Conservation (phyloP, 2,888 invertebrate genomes). For the Strigamia transsilvanica region DNA sequence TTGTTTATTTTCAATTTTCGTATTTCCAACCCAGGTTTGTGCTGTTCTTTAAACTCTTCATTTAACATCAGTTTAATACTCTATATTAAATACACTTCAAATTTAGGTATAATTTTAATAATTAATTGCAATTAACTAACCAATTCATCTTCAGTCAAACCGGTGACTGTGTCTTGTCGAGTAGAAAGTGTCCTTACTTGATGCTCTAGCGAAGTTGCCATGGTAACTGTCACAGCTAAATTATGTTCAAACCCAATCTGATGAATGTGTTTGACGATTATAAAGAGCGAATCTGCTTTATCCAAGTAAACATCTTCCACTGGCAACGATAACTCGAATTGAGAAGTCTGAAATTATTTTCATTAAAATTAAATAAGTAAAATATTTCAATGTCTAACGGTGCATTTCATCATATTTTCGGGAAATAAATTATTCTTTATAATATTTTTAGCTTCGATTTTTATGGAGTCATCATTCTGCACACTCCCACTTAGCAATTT, state of each 20-base stretch:
- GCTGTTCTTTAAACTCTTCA: not conserved
- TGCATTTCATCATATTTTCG: not conserved
- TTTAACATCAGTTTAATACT: not conserved
- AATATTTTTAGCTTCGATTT: not conserved
- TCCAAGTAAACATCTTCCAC: slow-evolving; percentile 27
- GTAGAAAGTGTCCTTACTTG: not conserved
- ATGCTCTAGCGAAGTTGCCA: not conserved
- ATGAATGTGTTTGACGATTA: not conserved
- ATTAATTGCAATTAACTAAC: not conserved
- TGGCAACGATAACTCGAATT: not conserved
- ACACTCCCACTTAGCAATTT: not conserved
- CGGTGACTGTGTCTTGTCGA: not conserved
- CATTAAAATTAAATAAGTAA: not conserved
- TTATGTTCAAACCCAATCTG: slow-evolving; percentile 5
- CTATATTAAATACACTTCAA: not conserved
- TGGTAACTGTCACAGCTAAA: not conserved
- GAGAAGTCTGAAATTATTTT: not conserved
- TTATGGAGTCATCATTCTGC: not conserved
- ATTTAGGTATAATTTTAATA: not conserved
- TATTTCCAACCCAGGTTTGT: not conserved
- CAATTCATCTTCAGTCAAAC: not conserved
- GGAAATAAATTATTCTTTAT: not conserved
- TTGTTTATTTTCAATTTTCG: not conserved
- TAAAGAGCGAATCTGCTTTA: not conserved
- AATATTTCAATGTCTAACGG: not conserved